A percentile compares a stretch with the other conserved stretches of the same genome.
Conservation (phyloP, 1,140 invertebrate genomes). For the Caligus rogercresseyi region DNA sequence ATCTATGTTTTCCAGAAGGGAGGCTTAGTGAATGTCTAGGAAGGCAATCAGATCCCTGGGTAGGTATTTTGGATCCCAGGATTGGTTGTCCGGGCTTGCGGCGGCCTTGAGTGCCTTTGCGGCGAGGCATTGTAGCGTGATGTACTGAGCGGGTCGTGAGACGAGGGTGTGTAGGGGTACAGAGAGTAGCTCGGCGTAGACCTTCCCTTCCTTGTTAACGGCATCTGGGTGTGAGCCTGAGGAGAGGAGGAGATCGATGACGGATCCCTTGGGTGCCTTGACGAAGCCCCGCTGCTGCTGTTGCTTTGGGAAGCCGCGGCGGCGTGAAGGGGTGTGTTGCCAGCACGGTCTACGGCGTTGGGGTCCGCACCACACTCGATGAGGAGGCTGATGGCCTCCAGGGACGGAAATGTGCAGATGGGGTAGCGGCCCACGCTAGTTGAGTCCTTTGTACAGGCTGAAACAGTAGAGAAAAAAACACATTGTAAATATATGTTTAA, state of each 20-base stretch:
- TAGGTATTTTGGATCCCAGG: background rate
- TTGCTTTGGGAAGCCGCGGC: constrained; percentile 39
- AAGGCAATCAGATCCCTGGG: background rate
- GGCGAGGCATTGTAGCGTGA: constrained; percentile 56
- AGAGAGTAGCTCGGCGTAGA: constrained; percentile 48
- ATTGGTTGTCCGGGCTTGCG: constrained; percentile 36
- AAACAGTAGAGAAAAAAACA: too few relatives aligned
- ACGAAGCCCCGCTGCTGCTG: too few relatives aligned
- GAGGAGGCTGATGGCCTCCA: constrained; percentile 52
- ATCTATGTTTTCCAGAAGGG: too few relatives aligned
- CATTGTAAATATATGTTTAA: too few relatives aligned
- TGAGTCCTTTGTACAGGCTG: constrained; percentile 40
- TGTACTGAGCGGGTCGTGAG: constrained; percentile 58
- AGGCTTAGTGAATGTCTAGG: background rate
- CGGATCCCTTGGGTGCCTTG: constrained; percentile 36
- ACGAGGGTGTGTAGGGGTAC: constrained; percentile 41
- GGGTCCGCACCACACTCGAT: constrained; percentile 62
- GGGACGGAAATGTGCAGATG: constrained; percentile 51
- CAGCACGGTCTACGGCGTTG: constrained; percentile 49
- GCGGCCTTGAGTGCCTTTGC: constrained; percentile 50
- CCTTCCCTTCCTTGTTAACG: constrained; percentile 57
- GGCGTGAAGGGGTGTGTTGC: constrained; percentile 66
- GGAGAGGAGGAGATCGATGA: constrained; percentile 49
- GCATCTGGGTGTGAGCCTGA: constrained; percentile 68
- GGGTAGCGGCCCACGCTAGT: constrained; percentile 44